These are phyloP conservation scores for Drosophila subobscura DNA, from an alignment of 1,140 invertebrate species.

Conservation along the genomic window DNA sequence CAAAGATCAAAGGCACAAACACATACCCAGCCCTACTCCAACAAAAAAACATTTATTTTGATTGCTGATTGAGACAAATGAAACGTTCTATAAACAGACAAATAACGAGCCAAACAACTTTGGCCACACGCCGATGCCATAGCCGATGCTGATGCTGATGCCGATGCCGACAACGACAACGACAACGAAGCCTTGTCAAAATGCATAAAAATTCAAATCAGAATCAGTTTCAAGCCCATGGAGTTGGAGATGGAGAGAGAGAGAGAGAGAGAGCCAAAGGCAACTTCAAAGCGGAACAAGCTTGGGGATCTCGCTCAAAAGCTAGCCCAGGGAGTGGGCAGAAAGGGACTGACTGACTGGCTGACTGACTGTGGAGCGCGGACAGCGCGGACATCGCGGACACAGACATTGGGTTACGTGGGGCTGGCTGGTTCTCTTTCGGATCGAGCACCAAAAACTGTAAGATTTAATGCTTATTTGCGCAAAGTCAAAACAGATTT, in stretches of 20 bases:
- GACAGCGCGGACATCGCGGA: too few relatives aligned
- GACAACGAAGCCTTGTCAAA: conserved; percentile 62
- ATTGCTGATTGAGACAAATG: conserved; percentile 75
- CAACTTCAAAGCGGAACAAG: conserved; percentile 69
- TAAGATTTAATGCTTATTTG: conserved; percentile 81
- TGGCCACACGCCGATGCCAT: conserved; percentile 53
- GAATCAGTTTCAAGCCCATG: conserved; percentile 15
- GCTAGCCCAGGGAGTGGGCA: conserved; percentile 35
- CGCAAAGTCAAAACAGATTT: conserved; percentile 80
- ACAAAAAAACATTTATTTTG: conserved; percentile 59
- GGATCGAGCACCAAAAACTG: conserved; percentile 48
- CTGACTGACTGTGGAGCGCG: conserved; percentile 2
- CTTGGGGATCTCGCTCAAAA: conserved; percentile 9
- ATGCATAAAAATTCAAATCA: conserved; percentile 81
- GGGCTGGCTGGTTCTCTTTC: conserved; percentile 11
- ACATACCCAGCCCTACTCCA: neutral
- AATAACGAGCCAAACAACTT: conserved; percentile 39
- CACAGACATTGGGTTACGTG: too few relatives aligned
- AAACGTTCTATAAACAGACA: conserved; percentile 74
- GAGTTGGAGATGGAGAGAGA: neutral
- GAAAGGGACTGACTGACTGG: neutral
- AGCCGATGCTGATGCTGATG: too few relatives aligned
- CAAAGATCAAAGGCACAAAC: conserved; percentile 48
- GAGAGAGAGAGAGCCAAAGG: conserved; percentile 9
- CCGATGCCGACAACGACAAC: conserved; percentile 22